These are phyloP conservation scores for Sturnus vulgaris DNA, from an alignment of 2,113 vertebrate species.

Conservation along the genomic window DNA sequence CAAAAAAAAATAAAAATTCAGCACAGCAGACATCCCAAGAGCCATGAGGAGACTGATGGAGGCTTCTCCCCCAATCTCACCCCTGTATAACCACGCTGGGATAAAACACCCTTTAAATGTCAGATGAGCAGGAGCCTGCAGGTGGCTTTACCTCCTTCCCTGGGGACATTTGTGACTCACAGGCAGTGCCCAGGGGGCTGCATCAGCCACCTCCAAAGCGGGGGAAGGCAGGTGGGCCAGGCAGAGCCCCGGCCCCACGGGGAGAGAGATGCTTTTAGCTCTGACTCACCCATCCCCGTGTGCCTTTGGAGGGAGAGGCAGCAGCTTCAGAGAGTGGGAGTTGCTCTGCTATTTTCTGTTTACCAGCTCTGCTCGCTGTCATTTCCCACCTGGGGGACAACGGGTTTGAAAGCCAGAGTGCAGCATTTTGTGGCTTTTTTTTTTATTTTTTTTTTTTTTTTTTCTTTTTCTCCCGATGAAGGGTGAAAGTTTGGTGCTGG, in stretches of 20 bases:
- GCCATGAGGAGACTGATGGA: accelerated
- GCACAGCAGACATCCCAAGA: background rate
- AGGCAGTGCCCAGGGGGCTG: background rate
- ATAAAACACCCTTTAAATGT: background rate
- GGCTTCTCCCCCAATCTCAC: background rate
- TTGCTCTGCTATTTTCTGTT: slow-evolving; percentile 42
- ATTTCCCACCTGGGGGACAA: slow-evolving; percentile 26
- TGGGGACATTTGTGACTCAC: background rate
- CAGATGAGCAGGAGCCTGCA: background rate
- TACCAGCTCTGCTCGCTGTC: background rate
- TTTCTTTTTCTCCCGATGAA: accelerated
- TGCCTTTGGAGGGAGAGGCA: background rate
- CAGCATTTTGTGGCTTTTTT: background rate
- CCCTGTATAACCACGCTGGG: background rate
- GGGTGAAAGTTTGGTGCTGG: background rate
- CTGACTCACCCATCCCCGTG: slow-evolving; percentile 42
- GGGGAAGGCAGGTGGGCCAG: slow-evolving; percentile 39
- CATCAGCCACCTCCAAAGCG: background rate
- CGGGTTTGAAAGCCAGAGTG: background rate
- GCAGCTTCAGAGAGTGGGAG: slow-evolving; percentile 21
- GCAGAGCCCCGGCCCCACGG: background rate
- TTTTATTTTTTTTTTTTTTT: background rate
- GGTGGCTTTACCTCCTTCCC: background rate
- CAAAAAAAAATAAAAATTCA: accelerated
- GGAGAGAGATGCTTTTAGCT: background rate